These are phyloP conservation scores for Isurus oxyrinchus DNA, from an alignment of 2,113 vertebrate genomes.

Conservation along the genomic window DNA sequence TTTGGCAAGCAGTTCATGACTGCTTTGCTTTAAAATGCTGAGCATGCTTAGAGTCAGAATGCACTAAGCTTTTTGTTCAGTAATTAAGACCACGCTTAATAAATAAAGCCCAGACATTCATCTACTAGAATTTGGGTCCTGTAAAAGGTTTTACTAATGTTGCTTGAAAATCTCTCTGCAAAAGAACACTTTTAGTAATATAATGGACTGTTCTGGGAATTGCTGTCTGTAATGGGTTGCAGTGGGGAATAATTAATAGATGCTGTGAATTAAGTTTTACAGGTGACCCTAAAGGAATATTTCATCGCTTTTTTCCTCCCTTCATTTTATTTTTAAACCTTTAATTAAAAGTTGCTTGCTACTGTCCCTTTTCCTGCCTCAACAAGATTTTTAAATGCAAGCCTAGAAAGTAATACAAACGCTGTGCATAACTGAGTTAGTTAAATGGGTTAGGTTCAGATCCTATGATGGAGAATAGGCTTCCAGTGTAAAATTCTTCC, in stretches of 20 bases:
- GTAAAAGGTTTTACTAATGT: neutral
- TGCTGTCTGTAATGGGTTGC: neutral
- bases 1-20: slow-evolving; percentile 48
- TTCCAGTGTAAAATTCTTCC: neutral
- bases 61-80: slow-evolving; percentile 41
- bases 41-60: slow-evolving; percentile 37
- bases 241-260: slow-evolving; percentile 21
- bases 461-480: neutral
- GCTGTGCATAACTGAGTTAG: neutral
- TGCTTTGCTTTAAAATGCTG: slow-evolving; percentile 42
- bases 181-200: neutral
- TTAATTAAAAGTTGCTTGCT: slow-evolving; percentile 18
- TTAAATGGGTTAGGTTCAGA: neutral
- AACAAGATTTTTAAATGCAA: neutral
- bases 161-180: neutral
- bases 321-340: neutral
- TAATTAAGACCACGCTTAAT: slow-evolving; percentile 42
- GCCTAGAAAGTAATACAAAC: neutral
- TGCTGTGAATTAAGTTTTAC: slow-evolving; percentile 1
- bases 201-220: slow-evolving; percentile 13
- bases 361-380: neutral
- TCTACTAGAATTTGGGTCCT: neutral
- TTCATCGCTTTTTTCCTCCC: neutral
- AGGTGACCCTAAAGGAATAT: neutral
- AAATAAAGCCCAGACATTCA: slow-evolving; percentile 37